Base-by-base conservation (phyloP, 2,797 vertebrate species). In the Pangasius sanitwongsei region DNA sequence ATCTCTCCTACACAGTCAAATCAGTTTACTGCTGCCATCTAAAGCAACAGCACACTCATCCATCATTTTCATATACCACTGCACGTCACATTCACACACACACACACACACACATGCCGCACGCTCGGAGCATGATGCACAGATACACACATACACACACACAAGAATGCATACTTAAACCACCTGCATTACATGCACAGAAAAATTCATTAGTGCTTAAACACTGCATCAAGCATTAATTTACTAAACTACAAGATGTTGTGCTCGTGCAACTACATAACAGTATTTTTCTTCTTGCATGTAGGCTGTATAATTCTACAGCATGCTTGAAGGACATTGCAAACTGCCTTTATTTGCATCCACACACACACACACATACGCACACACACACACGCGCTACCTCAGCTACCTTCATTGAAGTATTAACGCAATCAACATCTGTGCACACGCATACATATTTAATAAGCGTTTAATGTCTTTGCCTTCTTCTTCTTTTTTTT, bases 11-110 rank as follows among this genome's bases (percentile, higher is more conserved):
- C 91, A 90, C 91, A 92, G 93, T 96, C 96, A 96, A 95, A 96
- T 96, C 94, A 95, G 95, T 96, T 97, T 96, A 95, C 95, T 95
- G 95, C 94, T 96, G 96, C 96, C 95, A 95, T 95, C 95, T 93
- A 95, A 97, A 97, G 95, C 95, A 93, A 94, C 96, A 95, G 95
- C 95, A 88, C 92, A 93, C 94, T 95, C 95, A 95, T 96, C 96
- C 95, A 96, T 97, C 95, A 95, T 96, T 95, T 96, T 95, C 95
- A 96, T 96, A 95, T 94, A 93, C 92, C 96, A 94, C 94, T 91
- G 92, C 93, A 90, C 93, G 77, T 91, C 44, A 88, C 84, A 55
- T 63, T 69, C 77, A 55, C 89, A 18, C 55, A 61, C 74, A 6
- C 86, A 63, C 67, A 41, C 67, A 53, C 34, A 37, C 34, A 37